A percentile compares a stretch with the other conserved stretches of the same genome.
These are phyloP conservation scores for Microplitis manilae DNA, from an alignment of 2,888 invertebrate species.

Conservation along the genomic window DNA sequence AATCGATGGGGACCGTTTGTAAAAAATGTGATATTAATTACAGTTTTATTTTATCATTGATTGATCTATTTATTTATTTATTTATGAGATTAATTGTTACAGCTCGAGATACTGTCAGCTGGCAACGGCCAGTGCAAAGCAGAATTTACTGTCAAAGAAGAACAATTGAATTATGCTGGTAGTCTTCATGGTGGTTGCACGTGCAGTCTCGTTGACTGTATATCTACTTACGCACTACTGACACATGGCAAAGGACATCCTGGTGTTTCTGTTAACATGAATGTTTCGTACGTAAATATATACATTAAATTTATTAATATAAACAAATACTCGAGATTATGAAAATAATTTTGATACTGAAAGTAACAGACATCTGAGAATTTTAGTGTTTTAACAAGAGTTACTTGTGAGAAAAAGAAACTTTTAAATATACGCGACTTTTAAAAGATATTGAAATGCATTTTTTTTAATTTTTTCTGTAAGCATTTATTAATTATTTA, in stretches of 20 bases:
- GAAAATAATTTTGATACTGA: too few species aligned
- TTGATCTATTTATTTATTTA: too few species aligned
- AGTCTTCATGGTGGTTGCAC: constrained; percentile 90
- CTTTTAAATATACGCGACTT: too few species aligned
- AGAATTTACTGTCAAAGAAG: constrained; percentile 82
- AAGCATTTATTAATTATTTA: too few species aligned
- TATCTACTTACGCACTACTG: constrained; percentile 86
- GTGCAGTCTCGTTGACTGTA: constrained; percentile 82
- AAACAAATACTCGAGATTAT: too few species aligned
- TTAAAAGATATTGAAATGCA: too few species aligned
- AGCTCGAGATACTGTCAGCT: constrained; percentile 74
- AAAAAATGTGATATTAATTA: constrained; percentile 68
- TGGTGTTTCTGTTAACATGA: constrained; percentile 88
- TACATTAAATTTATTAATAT: too few species aligned
- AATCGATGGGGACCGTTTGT: constrained; percentile 72
- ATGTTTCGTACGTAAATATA: constrained; percentile 78
- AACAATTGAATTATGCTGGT: constrained; percentile 83
- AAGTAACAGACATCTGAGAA: too few species aligned
- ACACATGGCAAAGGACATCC: constrained; percentile 73
- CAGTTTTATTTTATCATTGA: too few species aligned
- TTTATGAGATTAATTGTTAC: background rate
- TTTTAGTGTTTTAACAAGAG: too few species aligned
- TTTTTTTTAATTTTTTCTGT: too few species aligned
- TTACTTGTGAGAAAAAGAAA: too few species aligned
- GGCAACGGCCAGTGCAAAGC: constrained; percentile 83